A percentile compares a stretch with the other conserved stretches of the same genome.
Evolutionary conservation across 1,140 invertebrate genomes (phyloP).

Genomic region (Probaryconus sp.): DNA sequence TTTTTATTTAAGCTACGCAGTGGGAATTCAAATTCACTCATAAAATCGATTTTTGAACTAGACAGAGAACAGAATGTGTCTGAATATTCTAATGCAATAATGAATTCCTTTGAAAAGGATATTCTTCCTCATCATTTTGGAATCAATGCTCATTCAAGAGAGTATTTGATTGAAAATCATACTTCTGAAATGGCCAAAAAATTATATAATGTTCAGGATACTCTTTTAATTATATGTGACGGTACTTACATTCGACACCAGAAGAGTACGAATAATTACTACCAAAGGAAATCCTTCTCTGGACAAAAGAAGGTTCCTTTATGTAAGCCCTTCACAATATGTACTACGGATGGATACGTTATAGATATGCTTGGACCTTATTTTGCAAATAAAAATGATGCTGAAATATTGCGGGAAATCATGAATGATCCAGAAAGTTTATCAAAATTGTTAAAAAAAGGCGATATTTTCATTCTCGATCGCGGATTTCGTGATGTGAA

Average conservation of each 20-base stretch:
- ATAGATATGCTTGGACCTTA: constrained; percentile 29
- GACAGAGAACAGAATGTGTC: constrained; percentile 53
- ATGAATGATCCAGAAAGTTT: too few species aligned
- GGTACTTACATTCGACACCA: constrained; percentile 62
- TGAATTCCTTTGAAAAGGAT: constrained; percentile 59
- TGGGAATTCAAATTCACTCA: constrained; percentile 54
- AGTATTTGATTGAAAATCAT: constrained; percentile 48
- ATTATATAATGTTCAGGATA: constrained; percentile 31
- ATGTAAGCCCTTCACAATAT: constrained; percentile 1
- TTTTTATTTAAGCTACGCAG: constrained; percentile 62
- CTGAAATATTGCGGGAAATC: too few species aligned
- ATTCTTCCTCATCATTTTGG: constrained; percentile 52
- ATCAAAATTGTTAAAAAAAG: too few species aligned
- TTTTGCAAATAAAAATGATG: constrained; percentile 26
- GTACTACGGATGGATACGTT: constrained; percentile 16
- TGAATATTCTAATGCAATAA: constrained; percentile 27
- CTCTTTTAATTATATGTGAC: constrained; percentile 55
- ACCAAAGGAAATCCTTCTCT: constrained; percentile 13
- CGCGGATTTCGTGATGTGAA: too few species aligned
- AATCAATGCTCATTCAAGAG: constrained; percentile 8
- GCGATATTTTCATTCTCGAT: too few species aligned
- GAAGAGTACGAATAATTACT: constrained; percentile 48
- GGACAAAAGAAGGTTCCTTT: background rate
- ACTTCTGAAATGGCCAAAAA: constrained; percentile 45
- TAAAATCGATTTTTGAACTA: constrained; percentile 47